A percentile compares a stretch with the other conserved stretches of the same genome.
Conservation (phyloP, 2,888 invertebrate species). For the Chouioia cunea region DNA sequence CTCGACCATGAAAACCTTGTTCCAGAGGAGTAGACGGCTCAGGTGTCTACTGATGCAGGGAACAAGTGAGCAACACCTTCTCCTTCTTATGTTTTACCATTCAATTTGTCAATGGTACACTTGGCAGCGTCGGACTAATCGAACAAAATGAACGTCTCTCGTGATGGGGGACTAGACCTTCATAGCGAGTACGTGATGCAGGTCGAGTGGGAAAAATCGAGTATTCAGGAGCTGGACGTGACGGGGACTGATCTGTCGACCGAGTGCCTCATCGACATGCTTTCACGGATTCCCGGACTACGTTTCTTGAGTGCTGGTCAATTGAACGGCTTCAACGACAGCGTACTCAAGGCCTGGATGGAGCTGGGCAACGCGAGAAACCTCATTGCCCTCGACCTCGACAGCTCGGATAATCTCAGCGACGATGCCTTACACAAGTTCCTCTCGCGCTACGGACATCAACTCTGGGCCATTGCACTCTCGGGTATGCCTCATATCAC, state of each 20-base stretch:
- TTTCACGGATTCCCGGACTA: slow-evolving; percentile 87
- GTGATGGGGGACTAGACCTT: slow-evolving; percentile 73
- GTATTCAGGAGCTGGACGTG: slow-evolving; percentile 94
- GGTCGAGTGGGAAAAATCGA: slow-evolving; percentile 98
- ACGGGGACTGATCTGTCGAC: slow-evolving; percentile 96
- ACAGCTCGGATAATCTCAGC: slow-evolving; percentile 93
- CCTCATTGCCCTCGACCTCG: slow-evolving; percentile 90
- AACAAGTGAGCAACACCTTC: slow-evolving; percentile 78
- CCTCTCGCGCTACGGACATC: slow-evolving; percentile 88
- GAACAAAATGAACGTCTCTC: too few species aligned
- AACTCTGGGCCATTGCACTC: slow-evolving; percentile 88
- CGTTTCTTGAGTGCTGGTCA: slow-evolving; percentile 95
- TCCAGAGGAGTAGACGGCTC: slow-evolving; percentile 92
- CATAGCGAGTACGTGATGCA: slow-evolving; percentile 93
- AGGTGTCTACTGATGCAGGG: slow-evolving; percentile 96
- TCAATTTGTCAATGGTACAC: too few species aligned
- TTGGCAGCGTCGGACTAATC: too few species aligned
- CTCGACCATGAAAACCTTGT: slow-evolving; percentile 91
- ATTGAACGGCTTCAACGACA: slow-evolving; percentile 97
- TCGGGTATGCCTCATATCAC: slow-evolving; percentile 98
- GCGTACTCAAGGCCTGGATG: slow-evolving; percentile 91
- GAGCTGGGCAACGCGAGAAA: slow-evolving; percentile 83
- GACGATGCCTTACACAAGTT: slow-evolving; percentile 95
- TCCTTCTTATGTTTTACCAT: too few species aligned
- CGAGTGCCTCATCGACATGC: slow-evolving; percentile 93